Evolutionary conservation across 2,888 invertebrate species (phyloP).

Genomic region (Plagiodera versicolora): DNA sequence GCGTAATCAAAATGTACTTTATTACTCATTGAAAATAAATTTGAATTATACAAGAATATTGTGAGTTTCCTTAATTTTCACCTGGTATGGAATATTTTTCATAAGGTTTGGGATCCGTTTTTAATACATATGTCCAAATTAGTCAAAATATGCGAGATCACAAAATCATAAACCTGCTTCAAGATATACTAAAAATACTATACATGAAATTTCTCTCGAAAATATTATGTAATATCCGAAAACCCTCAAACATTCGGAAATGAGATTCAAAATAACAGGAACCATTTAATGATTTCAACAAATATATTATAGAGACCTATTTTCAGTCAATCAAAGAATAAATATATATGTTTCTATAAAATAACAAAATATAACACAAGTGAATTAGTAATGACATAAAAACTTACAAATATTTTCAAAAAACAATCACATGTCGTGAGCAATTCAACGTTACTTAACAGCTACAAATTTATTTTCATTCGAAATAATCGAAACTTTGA

Average conservation of each 20-base stretch:
- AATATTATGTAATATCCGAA: too few species aligned
- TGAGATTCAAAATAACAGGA: neutral
- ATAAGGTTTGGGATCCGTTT: too few species aligned
- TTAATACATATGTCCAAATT: too few species aligned
- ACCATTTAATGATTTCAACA: neutral
- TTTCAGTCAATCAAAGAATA: neutral
- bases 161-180: too few species aligned
- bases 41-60: conserved; percentile 10
- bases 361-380: neutral
- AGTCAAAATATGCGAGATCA: too few species aligned
- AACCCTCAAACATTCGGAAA: too few species aligned
- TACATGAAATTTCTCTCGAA: too few species aligned
- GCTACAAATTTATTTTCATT: neutral
- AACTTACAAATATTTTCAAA: conserved; percentile 8
- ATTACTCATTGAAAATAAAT: conserved; percentile 22
- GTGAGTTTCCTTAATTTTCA: neutral
- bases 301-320: neutral
- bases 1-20: conserved; percentile 36
- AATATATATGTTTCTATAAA: neutral
- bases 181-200: too few species aligned
- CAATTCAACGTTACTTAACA: conserved; percentile 5
- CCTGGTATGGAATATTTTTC: too few species aligned
- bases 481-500: neutral
- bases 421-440: conserved; percentile 10
- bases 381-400: neutral